phyloP scores from a whole-genome alignment of 37 sponge, comb jelly and placozoan species.

The Geodia barretti region DNA sequence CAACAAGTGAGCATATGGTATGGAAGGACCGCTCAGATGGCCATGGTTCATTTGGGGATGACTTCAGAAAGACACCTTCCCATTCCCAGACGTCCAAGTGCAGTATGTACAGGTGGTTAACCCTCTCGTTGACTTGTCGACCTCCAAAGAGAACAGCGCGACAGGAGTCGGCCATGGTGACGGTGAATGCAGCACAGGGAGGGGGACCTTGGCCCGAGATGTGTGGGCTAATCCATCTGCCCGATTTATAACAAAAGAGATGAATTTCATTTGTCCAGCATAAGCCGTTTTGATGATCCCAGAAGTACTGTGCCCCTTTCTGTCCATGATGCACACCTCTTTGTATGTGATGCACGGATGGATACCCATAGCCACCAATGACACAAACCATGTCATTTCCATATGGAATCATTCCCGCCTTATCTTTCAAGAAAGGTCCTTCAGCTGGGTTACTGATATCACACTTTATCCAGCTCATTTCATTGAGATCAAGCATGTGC shows the following conservation, averaged over 20 bases:
- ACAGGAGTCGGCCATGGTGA: slow-evolving; percentile 48
- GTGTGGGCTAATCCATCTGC: slow-evolving; percentile 49
- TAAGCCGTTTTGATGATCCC: background rate
- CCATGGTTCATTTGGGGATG: slow-evolving; percentile 32
- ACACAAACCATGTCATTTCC: slow-evolving; percentile 53
- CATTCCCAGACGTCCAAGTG: slow-evolving; percentile 63
- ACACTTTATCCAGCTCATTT: slow-evolving; percentile 20
- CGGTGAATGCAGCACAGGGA: slow-evolving; percentile 77
- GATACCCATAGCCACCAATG: slow-evolving; percentile 74
- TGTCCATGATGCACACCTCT: slow-evolving; percentile 6
- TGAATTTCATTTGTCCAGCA: slow-evolving; percentile 84
- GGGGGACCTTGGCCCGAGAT: slow-evolving; percentile 55
- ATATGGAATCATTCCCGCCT: slow-evolving; percentile 49
- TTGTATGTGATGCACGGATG: background rate
- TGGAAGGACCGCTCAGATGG: slow-evolving; percentile 61
- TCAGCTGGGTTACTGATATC: background rate
- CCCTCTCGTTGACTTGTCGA: slow-evolving; percentile 46
- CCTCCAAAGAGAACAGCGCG: slow-evolving; percentile 74
- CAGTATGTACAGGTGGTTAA: slow-evolving; percentile 59
- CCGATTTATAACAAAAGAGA: slow-evolving; percentile 29
- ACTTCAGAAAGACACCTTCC: slow-evolving; percentile 34
- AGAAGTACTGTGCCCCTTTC: slow-evolving; percentile 20
- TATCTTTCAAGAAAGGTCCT: slow-evolving; percentile 55
- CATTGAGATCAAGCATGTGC: slow-evolving; percentile 21
- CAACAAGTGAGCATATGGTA: slow-evolving; percentile 33